Evolutionary conservation across 1,140 invertebrate species (phyloP), one percentile per base, ranked within the genome.

Genomic region (Scaptomyza montana): DNA sequence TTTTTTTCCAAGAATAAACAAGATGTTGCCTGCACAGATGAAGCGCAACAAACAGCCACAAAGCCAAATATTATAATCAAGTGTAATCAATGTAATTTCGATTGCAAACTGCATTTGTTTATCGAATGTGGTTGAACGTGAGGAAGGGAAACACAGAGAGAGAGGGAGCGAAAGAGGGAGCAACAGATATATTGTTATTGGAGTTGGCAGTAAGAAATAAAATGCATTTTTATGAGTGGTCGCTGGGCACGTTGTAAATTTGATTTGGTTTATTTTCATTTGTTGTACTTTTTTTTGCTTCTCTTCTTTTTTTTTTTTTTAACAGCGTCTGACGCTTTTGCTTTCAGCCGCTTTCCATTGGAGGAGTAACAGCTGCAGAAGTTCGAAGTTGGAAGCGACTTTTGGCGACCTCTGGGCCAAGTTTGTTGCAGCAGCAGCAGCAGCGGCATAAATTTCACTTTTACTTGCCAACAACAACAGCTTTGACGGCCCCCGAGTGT

Each of bases 241-340:
- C 56, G 41, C 33, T 62, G 70, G 74, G 79, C 78, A 81, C 79
- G 79, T 81, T 70, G 79, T 82, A 82, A 82, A 82, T 82, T 78
- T 78, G 79, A 81, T 81, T 81, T 82, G 79, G 74, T 81, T 81
- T 81, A 82, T 81, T 81, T 82, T 73, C 79, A 82, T 70, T 81
- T 81, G 78, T 39, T 63, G 57, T 64, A 67, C 63, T 66, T 49
- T 55, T 33, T 49, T 68, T 66, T 73, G 68, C 67, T 72, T 30
- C 41, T 33, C 45, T 65, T 54, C 6, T 66, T 51, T 62, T 67
- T 49, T 46, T 30, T 47, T 67, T 62, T 36, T 50, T 19, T 46
- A 8, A 36, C 7, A 33, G 1, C 30, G 5, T 36, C 8, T 36
- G 33, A 36, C 7, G 33, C 33, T 66, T 65, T 47, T 13, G 12